Evolutionary conservation across 2,888 invertebrate genomes (phyloP), one percentile per base, ranked within the genome.

Genomic region (Alviniconcha strummeri): DNA sequence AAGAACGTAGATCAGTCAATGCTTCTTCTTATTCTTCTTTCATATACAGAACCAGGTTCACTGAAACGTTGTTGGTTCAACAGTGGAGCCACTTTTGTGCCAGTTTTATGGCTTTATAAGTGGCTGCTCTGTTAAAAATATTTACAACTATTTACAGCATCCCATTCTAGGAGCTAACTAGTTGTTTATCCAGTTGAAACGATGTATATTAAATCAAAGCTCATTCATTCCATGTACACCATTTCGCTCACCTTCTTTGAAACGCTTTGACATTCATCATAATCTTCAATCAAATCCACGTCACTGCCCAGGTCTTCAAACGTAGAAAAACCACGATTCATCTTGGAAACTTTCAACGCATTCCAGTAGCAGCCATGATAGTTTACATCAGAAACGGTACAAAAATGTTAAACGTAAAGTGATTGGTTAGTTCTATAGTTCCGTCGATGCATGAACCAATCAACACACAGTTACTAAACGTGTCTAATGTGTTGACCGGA

Each of bases 321-420:
- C 13, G 67, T 36, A 15, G 71, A 19, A 72, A 82, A 71, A 5
- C 57, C 56, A 15, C 60, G 57, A 36, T 56, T 64, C 76, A 55
- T 82, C 64, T 71, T 76, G 60, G 36, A 17, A 77, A 78, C 69
- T 7, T 54, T 54, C 75, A 5, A 72, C 72, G n/a, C 11, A 54
- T 11, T 82, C 71, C 71, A 5, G 36, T 60, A 84, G 84, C 86
- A 75, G 86, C 89, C 89, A 90, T 89, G 86, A 84, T 86, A 88
- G 89, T 90, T 88, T 89, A 89, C 89, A 89, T 86, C 86, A 85
- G 86, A 84, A 87, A 88, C 88, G 84, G 83, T 57, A 19, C 11
- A 9, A 15, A 17, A 36, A 9, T 56, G 17, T 83, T 81, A 78
- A 84, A 71, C 8, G 5, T 5, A n/a, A 54, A 83, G 17, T 85